Evolutionary conservation across 1,140 invertebrate species (phyloP), one percentile per base, ranked within the genome.

Genomic region (fruit fly (Drosophila melanogaster)): DNA sequence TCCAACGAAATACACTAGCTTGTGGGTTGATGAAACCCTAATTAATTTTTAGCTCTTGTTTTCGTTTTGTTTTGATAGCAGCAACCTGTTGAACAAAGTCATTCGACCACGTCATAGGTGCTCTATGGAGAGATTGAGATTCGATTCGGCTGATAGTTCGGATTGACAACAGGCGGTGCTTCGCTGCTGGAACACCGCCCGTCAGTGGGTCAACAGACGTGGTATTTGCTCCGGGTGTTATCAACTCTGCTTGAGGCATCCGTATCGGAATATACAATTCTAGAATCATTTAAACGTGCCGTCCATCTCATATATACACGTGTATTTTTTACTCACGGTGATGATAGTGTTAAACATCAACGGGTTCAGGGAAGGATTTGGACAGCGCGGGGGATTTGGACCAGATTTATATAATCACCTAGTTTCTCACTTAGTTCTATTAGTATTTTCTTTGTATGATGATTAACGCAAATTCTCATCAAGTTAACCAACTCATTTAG

Each of bases 131-230:
- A 43, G 40, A 30, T 19, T 11, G 26, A 15, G 17, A 35, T 40
- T 30, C 30, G 17, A 17, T 40, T 22, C 19, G 33, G n/a, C 33
- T 19, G 55, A 66, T 38, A 37, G 22, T 22, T 15, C 22, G 12
- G 17, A n/a, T 38, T n/a, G 47, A 19, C 24, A 30, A 43, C 70
- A 65, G 71, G 70, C 70, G 72, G 70, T 75, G 72, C 26, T 75
- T 17, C 38, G 40, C 3, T 0, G 33, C 26, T 47, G 71, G 53
- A 75, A 43, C 71, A 65, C 71, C 70, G 59, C 72, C 72, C 75
- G 71, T 41, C 72, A 75, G 38, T 56, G 51, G 70, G 72, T 53
- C 71, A 75, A 41, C 26, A 53, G 8, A 51, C 22, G n/a, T 17
- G 4, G 24, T 67, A 33, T 74, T 73, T 54, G 37, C 19, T 54